These are phyloP conservation scores for Mus spretus DNA, from an alignment of 2,797 vertebrate genomes.

Conservation along the genomic window DNA sequence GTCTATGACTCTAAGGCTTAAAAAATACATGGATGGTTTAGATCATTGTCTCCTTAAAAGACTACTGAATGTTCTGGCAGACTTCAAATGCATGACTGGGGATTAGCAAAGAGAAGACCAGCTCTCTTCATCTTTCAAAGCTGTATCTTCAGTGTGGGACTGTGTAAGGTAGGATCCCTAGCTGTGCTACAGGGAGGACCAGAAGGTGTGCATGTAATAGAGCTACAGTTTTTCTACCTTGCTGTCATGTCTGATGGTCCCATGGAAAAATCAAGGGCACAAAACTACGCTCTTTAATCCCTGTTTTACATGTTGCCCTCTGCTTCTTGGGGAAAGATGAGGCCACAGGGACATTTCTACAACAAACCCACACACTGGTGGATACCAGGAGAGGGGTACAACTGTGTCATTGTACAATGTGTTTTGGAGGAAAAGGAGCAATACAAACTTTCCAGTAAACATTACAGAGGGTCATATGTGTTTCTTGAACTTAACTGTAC, in stretches of 20 bases:
- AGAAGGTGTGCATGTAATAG: not conserved
- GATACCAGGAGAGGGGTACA: not conserved
- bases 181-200: not conserved
- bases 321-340: not conserved
- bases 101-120: not conserved
- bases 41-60: constrained; percentile 34
- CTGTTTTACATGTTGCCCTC: not conserved
- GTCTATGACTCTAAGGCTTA: constrained; percentile 23
- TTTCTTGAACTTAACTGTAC: not conserved
- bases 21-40: not conserved
- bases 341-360: not conserved
- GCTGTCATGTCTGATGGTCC: not conserved
- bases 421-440: not conserved
- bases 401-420: not conserved
- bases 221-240: not conserved
- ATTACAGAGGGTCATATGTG: not conserved
- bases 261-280: not conserved
- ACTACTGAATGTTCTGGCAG: not conserved
- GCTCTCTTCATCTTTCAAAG: not conserved
- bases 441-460: not conserved
- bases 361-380: not conserved
- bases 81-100: not conserved
- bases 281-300: constrained; percentile 2
- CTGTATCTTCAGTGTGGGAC: accelerated
- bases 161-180: accelerated